Conservation (phyloP, 2,797 vertebrate species). For the Gymnoscopelus microlampas region DNA sequence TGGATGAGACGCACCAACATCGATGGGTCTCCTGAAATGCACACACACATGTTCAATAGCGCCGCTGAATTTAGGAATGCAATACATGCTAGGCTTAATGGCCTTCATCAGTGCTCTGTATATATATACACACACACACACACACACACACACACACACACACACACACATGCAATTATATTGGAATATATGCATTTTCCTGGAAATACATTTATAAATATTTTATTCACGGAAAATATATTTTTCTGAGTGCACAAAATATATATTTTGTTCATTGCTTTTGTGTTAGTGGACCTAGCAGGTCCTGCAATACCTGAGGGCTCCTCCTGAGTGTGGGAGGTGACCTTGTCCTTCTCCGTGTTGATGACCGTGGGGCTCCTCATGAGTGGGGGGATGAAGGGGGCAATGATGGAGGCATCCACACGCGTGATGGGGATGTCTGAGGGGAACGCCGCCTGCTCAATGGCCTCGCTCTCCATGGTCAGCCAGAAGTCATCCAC, state of each 20-base stretch:
- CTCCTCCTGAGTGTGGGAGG: slow-evolving; percentile 67
- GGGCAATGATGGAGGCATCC: slow-evolving; percentile 96
- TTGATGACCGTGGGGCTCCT: slow-evolving; percentile 90
- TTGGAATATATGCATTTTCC: too few relatives aligned
- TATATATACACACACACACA: too few relatives aligned
- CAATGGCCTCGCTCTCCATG: slow-evolving; percentile 96
- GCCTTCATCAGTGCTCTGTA: background rate
- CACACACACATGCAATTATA: too few relatives aligned
- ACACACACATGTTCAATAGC: slow-evolving; percentile 8
- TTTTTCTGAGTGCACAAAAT: too few relatives aligned
- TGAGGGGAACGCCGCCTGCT: slow-evolving; percentile 92
- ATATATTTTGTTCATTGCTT: too few relatives aligned
- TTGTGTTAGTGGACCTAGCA: background rate
- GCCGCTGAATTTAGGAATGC: background rate
- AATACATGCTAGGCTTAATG: background rate
- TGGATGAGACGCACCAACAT: slow-evolving; percentile 90
- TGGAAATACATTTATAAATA: too few relatives aligned
- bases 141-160: too few relatives aligned
- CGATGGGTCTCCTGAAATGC: slow-evolving; percentile 85
- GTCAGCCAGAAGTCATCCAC: slow-evolving; percentile 98
- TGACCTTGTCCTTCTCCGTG: slow-evolving; percentile 93
- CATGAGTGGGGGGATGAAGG: slow-evolving; percentile 96
- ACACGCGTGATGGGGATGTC: slow-evolving; percentile 94
- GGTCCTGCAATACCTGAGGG: slow-evolving; percentile 80
- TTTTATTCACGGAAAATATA: background rate